A percentile compares a stretch with the other conserved stretches of the same genome.
Conservation (phyloP, 2,888 invertebrate genomes). For the Panzeria rudis region DNA sequence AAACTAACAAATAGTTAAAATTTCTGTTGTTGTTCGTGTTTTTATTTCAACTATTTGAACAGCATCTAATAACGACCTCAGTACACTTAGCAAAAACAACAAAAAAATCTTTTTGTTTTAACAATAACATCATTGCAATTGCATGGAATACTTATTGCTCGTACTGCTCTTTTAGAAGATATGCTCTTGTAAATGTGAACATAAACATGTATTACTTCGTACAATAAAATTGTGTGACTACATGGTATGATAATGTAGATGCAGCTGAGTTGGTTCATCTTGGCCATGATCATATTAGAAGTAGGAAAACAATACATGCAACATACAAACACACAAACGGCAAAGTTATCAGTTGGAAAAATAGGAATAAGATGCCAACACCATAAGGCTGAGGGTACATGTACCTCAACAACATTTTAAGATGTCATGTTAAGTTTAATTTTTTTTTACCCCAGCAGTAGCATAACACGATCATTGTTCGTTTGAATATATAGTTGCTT, state of each 20-base stretch:
- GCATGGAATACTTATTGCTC: slow-evolving; percentile 36
- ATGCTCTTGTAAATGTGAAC: slow-evolving; percentile 71
- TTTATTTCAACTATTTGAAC: slow-evolving; percentile 47
- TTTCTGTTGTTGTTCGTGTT: slow-evolving; percentile 35
- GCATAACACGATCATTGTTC: slow-evolving; percentile 69
- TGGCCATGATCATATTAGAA: slow-evolving; percentile 69
- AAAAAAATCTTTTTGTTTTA: slow-evolving; percentile 37
- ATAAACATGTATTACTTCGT: slow-evolving; percentile 59
- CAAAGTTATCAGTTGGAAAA: slow-evolving; percentile 7
- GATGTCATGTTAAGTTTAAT: slow-evolving; percentile 65
- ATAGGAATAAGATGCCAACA: slow-evolving; percentile 48
- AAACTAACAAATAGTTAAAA: slow-evolving; percentile 65
- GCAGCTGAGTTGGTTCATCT: slow-evolving; percentile 48
- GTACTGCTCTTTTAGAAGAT: slow-evolving; percentile 16
- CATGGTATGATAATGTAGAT: slow-evolving; percentile 26
- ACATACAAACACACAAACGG: slow-evolving; percentile 8
- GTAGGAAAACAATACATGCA: slow-evolving; percentile 12
- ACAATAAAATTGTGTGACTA: slow-evolving; percentile 55
- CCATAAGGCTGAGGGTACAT: slow-evolving; percentile 55
- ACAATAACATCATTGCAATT: slow-evolving; percentile 50
- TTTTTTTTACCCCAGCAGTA: slow-evolving; percentile 41
- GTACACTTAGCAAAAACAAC: slow-evolving; percentile 3
- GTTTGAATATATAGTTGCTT: slow-evolving; percentile 42
- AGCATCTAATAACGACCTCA: slow-evolving; percentile 61
- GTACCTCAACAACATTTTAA: slow-evolving; percentile 65